Evolutionary conservation across 2,888 invertebrate genomes (phyloP).

Genomic region (Parnassius glacialis): DNA sequence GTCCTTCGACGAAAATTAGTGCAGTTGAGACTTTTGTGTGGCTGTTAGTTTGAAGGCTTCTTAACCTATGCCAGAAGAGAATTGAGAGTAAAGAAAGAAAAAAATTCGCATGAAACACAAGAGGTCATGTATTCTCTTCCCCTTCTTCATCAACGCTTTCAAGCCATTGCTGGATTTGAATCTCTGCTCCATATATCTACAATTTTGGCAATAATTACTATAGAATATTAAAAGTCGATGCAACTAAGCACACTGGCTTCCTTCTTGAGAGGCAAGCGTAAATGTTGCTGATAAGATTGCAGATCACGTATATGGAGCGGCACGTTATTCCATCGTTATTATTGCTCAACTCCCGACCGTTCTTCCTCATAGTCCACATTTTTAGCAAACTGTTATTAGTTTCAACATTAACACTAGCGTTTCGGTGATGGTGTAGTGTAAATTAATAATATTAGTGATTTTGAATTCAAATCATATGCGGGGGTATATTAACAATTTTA

Average conservation of each 20-base stretch:
- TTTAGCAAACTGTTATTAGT: constrained; percentile 26
- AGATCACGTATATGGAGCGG: constrained; percentile 53
- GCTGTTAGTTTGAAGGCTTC: too few species aligned
- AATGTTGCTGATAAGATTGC: constrained; percentile 43
- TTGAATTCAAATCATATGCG: too few species aligned
- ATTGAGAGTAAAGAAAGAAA: too few species aligned
- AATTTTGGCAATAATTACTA: background rate
- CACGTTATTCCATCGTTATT: constrained; percentile 50
- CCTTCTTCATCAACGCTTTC: too few species aligned
- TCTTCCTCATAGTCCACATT: constrained; percentile 18
- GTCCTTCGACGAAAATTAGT: too few species aligned
- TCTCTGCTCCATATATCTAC: too few species aligned
- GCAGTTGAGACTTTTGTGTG: too few species aligned
- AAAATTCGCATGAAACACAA: too few species aligned
- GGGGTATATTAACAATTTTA: too few species aligned
- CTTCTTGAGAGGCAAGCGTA: constrained; percentile 8
- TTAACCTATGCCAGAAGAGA: too few species aligned
- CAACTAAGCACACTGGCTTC: constrained; percentile 8
- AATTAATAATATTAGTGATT: background rate
- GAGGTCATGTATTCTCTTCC: too few species aligned
- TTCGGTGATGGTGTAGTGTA: background rate
- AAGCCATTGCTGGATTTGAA: too few species aligned
- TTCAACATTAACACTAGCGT: constrained; percentile 13
- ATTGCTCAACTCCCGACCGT: constrained; percentile 38
- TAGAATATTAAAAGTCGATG: background rate